Percentiles rank a stretch among this genome's conserved stretches.
Evolutionary conservation across 2,113 vertebrate genomes (phyloP).

Genomic region (Aplodontia rufa): DNA sequence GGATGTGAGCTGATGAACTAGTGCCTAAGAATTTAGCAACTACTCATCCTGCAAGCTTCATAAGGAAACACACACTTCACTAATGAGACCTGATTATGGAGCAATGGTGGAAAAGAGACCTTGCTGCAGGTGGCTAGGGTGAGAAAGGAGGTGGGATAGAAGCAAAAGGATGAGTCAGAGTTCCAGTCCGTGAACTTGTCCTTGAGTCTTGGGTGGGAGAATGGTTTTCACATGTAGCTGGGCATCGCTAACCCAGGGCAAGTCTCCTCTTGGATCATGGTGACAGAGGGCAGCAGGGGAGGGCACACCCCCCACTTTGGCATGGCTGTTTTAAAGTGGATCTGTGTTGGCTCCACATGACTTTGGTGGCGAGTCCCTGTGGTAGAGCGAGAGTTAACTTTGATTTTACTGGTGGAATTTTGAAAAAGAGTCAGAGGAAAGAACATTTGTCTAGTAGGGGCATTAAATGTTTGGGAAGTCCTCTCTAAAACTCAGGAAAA

Average conservation of each 20-base stretch:
- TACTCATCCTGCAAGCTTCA: neutral
- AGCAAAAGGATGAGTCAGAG: neutral
- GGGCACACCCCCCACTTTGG: accelerated
- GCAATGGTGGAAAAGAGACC: neutral
- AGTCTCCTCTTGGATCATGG: neutral
- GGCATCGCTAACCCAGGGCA: neutral
- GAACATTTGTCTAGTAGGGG: neutral
- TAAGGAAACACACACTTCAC: neutral
- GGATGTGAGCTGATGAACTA: neutral
- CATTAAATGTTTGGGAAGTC: neutral
- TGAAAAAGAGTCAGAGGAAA: neutral
- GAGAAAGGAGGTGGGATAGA: neutral
- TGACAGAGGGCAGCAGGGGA: neutral
- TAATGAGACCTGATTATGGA: neutral
- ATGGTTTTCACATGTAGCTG: neutral
- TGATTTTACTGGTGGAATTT: neutral
- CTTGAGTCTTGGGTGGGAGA: neutral
- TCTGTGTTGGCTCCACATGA: neutral
- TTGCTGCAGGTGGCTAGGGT: accelerated
- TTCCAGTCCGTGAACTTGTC: neutral
- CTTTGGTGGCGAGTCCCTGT: neutral
- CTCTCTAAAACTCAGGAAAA: neutral
- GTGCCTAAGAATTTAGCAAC: neutral
- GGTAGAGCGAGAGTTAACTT: neutral
- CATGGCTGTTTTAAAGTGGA: neutral